These are phyloP conservation scores for Leptosomus discolor DNA, from an alignment of 2,113 vertebrate species.

Conservation along the genomic window DNA sequence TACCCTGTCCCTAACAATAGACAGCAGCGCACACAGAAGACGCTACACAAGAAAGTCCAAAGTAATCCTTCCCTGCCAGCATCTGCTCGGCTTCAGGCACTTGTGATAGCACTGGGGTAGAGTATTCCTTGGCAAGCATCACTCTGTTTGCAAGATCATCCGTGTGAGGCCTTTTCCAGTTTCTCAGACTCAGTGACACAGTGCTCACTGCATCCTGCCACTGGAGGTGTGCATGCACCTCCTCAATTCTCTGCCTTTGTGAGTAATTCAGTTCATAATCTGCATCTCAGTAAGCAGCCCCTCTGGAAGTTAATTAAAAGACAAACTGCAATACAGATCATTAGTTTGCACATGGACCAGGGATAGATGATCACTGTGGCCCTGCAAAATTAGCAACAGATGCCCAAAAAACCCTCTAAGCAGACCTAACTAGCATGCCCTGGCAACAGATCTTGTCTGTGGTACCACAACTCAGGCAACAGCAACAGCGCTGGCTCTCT, in stretches of 20 bases:
- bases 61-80: background rate
- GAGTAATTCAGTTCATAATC: background rate
- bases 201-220: background rate
- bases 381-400: constrained; percentile 25
- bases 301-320: constrained; percentile 53
- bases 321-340: constrained; percentile 2
- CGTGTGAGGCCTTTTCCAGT: rapidly evolving
- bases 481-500: background rate
- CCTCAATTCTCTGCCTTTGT: background rate
- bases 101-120: background rate
- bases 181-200: background rate
- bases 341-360: constrained; percentile 13
- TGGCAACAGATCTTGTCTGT: background rate
- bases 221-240: background rate
- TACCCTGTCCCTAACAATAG: background rate
- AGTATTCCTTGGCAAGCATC: background rate
- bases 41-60: background rate
- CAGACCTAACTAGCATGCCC: background rate
- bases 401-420: constrained; percentile 11
- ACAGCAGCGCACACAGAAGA: background rate
- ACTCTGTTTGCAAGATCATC: background rate
- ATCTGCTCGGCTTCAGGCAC: background rate
- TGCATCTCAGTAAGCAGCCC: background rate
- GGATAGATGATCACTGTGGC: background rate
- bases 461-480: background rate